A percentile compares a stretch with the other conserved stretches of the same genome.
These are phyloP conservation scores for Acanthosepion pharaonis DNA, from an alignment of 2,888 invertebrate genomes.

Conservation along the genomic window DNA sequence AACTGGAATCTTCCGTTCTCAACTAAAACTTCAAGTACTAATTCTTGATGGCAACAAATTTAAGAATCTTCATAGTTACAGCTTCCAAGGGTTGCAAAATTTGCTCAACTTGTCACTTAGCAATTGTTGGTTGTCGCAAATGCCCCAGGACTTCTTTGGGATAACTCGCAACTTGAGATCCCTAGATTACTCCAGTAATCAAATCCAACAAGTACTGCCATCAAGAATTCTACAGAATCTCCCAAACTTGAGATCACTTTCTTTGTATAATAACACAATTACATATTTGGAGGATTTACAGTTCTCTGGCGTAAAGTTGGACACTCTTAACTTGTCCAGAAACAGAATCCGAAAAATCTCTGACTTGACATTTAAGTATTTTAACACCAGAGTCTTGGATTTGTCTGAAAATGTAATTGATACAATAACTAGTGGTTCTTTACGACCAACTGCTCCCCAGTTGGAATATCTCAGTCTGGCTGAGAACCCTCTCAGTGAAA, in stretches of 20 bases:
- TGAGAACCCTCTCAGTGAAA: conserved; percentile 57
- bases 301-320: conserved; percentile 60
- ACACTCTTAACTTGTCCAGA: conserved; percentile 59
- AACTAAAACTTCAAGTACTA: conserved; percentile 55
- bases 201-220: conserved; percentile 57
- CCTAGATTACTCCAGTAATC: conserved; percentile 63
- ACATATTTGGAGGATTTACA: conserved; percentile 54
- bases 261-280: conserved; percentile 61
- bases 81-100: conserved; percentile 59
- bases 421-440: conserved; percentile 53
- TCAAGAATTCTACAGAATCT: conserved; percentile 56
- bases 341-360: conserved; percentile 59
- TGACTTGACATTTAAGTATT: conserved; percentile 56
- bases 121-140: conserved; percentile 57
- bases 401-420: conserved; percentile 63
- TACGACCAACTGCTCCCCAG: conserved; percentile 58
- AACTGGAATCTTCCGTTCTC: conserved; percentile 56
- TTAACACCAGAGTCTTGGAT: conserved; percentile 58
- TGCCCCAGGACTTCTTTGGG: conserved; percentile 60
- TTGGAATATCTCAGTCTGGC: conserved; percentile 59
- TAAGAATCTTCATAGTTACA: conserved; percentile 54
- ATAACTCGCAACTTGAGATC: conserved; percentile 54
- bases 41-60: conserved; percentile 61
- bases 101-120: conserved; percentile 57
- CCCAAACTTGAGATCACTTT: conserved; percentile 56